Evolutionary conservation across 2,797 vertebrate species (phyloP).

Genomic region (Argentina silus): DNA sequence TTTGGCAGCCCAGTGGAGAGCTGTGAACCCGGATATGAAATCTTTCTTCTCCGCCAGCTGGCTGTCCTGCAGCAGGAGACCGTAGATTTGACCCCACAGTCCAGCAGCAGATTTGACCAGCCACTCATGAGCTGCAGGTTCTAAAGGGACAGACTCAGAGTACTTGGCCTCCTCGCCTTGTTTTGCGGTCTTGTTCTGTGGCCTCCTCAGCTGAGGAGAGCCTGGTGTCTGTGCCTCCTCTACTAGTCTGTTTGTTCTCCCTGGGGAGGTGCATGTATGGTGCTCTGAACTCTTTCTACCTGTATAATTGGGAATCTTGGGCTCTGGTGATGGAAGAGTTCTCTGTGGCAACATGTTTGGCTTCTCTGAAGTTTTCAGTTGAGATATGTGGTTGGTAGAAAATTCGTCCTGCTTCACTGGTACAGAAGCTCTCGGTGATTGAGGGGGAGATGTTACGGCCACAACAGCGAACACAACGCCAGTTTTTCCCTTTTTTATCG

Average conservation of each 20-base stretch:
- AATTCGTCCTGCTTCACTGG: slow-evolving; percentile 6
- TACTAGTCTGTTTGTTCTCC: slow-evolving; percentile 54
- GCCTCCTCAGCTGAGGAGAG: slow-evolving; percentile 67
- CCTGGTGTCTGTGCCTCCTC: slow-evolving; percentile 41
- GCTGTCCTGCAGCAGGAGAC: slow-evolving; percentile 81
- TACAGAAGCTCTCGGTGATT: slow-evolving; percentile 19
- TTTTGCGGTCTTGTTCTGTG: slow-evolving; percentile 63
- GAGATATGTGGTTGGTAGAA: background rate
- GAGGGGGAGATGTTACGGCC: slow-evolving; percentile 65
- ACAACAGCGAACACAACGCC: slow-evolving; percentile 75
- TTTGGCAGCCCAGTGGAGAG: slow-evolving; percentile 95
- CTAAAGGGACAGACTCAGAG: slow-evolving; percentile 77
- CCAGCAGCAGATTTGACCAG: slow-evolving; percentile 84
- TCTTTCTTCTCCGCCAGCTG: slow-evolving; percentile 83
- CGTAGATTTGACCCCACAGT: slow-evolving; percentile 85
- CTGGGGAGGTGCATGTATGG: slow-evolving; percentile 48
- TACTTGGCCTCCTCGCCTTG: slow-evolving; percentile 68
- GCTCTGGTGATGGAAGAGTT: slow-evolving; percentile 42
- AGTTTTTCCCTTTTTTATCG: slow-evolving; percentile 42
- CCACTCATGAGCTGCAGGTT: slow-evolving; percentile 87
- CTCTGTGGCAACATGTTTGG: slow-evolving; percentile 66
- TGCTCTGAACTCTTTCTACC: slow-evolving; percentile 24
- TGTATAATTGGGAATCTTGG: slow-evolving; percentile 3
- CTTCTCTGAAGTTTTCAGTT: slow-evolving; percentile 42
- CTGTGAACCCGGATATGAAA: slow-evolving; percentile 94